Evolutionary conservation across 2,888 invertebrate genomes (phyloP).

Genomic region (Ochropleura leucogaster): DNA sequence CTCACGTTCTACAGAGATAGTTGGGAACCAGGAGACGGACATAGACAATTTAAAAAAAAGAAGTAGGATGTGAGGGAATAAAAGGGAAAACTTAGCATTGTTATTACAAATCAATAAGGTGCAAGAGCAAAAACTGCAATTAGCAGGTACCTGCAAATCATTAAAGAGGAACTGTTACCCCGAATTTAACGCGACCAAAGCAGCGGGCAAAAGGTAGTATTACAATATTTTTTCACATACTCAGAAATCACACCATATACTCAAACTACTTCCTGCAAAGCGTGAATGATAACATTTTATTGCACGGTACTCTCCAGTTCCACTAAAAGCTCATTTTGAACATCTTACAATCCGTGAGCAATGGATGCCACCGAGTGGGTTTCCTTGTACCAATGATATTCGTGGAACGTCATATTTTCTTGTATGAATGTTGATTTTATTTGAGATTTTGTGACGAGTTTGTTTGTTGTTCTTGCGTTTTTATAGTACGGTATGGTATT

Average conservation of each 20-base stretch:
- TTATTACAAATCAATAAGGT: too few species aligned
- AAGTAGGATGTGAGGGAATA: too few species aligned
- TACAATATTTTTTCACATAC: neutral
- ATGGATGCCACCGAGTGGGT: constrained; percentile 42
- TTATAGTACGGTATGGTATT: neutral
- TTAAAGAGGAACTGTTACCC: too few species aligned
- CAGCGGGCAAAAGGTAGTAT: too few species aligned
- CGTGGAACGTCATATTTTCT: constrained; percentile 27
- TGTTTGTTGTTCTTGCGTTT: neutral
- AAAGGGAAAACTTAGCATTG: too few species aligned
- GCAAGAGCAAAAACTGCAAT: too few species aligned
- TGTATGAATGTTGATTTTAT: constrained; percentile 21
- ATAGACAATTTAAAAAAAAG: too few species aligned
- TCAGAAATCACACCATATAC: neutral
- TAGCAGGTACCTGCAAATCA: too few species aligned
- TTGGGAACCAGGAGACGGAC: too few species aligned
- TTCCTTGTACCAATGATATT: constrained; percentile 39
- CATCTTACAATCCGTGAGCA: constrained; percentile 23
- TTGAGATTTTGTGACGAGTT: neutral
- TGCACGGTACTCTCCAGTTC: neutral
- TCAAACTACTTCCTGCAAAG: neutral
- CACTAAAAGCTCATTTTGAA: constrained; percentile 31
- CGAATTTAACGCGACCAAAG: too few species aligned
- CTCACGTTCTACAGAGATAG: too few species aligned
- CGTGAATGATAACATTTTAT: neutral